phyloP scores from a whole-genome alignment of 2,113 vertebrate species.

The Leiothrix lutea region DNA sequence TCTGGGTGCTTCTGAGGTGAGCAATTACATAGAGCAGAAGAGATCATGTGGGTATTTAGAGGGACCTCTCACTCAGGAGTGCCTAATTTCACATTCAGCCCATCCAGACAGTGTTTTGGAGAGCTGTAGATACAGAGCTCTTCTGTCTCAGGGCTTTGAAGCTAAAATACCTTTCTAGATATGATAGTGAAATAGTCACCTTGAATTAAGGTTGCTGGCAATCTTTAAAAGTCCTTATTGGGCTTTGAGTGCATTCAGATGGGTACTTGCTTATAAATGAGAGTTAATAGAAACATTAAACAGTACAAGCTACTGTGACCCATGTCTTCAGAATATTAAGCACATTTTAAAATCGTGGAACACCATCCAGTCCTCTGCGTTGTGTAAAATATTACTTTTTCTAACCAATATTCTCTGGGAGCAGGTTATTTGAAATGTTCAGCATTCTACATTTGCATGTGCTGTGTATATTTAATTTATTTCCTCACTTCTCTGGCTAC shows the following conservation, averaged over 20 bases:
- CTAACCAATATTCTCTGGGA: neutral
- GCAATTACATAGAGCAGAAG: neutral
- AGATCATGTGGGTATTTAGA: neutral
- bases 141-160: neutral
- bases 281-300: conserved; percentile 49
- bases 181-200: neutral
- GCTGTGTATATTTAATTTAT: conserved; percentile 28
- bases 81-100: neutral
- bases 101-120: neutral
- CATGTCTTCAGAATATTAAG: conserved; percentile 21
- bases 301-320: neutral
- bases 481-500: neutral
- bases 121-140: neutral
- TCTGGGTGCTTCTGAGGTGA: neutral
- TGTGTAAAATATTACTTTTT: neutral
- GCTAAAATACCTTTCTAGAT: neutral
- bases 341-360: conserved; percentile 9
- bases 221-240: conserved; percentile 1
- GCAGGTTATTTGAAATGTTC: neutral
- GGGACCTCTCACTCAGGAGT: neutral
- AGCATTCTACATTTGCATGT: neutral
- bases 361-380: neutral
- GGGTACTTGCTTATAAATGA: conserved; percentile 56
- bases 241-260: conserved; percentile 37
- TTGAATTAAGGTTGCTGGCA: conserved; percentile 33